These are phyloP conservation scores for Phymatocera aterrima DNA, from an alignment of 2,888 invertebrate genomes.

Conservation along the genomic window DNA sequence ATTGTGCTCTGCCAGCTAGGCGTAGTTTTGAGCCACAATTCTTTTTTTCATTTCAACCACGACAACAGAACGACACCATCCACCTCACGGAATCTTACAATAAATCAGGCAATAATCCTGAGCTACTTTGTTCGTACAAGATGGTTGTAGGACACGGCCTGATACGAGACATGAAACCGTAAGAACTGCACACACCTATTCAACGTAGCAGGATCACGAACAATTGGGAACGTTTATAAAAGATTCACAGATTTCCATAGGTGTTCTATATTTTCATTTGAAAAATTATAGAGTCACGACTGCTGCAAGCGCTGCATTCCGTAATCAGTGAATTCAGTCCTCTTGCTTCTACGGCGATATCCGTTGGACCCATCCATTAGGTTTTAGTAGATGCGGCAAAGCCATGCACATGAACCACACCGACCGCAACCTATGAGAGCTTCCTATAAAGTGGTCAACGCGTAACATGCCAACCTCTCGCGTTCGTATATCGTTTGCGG, in stretches of 20 bases:
- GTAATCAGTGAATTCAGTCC: conserved; percentile 19
- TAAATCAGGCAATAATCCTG: conserved; percentile 11
- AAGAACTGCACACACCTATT: not conserved
- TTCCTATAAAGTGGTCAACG: conserved; percentile 58
- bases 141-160: conserved; percentile 3
- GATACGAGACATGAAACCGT: not conserved
- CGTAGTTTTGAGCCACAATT: not conserved
- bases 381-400: conserved; percentile 59
- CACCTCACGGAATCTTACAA: conserved; percentile 16
- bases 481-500: not conserved
- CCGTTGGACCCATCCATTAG: conserved; percentile 51
- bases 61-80: not conserved
- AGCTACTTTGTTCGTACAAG: not conserved
- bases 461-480: conserved; percentile 56
- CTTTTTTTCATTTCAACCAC: not conserved
- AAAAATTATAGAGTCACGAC: not conserved
- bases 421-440: conserved; percentile 58
- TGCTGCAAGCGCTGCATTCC: not conserved
- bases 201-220: not conserved
- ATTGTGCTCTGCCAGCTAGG: not conserved
- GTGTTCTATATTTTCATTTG: not conserved
- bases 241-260: not conserved
- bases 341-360: conserved; percentile 10
- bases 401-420: conserved; percentile 54
- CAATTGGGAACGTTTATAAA: not conserved